These are phyloP conservation scores for Drepana arcuata DNA, from an alignment of 1,140 invertebrate species.

Conservation along the genomic window DNA sequence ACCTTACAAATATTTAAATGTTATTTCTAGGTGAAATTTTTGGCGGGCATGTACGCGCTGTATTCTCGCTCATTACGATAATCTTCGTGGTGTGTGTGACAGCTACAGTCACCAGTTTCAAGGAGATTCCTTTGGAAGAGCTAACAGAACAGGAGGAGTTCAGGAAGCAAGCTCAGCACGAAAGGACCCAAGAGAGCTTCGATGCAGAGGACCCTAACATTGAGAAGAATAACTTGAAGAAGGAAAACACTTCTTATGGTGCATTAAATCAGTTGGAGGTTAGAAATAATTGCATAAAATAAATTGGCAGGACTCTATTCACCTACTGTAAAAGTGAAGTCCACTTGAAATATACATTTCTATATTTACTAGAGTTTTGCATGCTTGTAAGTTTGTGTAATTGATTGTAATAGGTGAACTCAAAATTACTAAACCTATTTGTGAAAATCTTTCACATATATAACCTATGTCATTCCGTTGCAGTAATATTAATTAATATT, in stretches of 20 bases:
- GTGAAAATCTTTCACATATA: too few species aligned
- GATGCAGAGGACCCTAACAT: constrained; percentile 30
- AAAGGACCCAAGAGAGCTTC: constrained; percentile 33
- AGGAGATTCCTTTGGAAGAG: constrained; percentile 84
- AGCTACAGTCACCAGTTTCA: constrained; percentile 88
- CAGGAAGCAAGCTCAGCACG: constrained; percentile 29
- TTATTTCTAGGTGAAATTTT: constrained; percentile 76
- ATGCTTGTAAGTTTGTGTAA: too few species aligned
- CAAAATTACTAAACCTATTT: too few species aligned
- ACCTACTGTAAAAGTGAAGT: too few species aligned
- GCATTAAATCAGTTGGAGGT: constrained; percentile 43
- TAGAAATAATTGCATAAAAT: too few species aligned
- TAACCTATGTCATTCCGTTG: too few species aligned
- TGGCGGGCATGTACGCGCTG: constrained; percentile 90
- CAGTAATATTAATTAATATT: too few species aligned
- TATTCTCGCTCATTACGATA: constrained; percentile 90
- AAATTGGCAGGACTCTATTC: too few species aligned
- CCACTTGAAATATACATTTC: too few species aligned
- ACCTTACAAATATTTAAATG: too few species aligned
- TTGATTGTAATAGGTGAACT: too few species aligned
- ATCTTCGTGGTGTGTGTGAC: constrained; percentile 88
- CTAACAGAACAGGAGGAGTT: constrained; percentile 52
- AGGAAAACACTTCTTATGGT: constrained; percentile 42
- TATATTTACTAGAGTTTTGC: too few species aligned
- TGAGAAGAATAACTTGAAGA: constrained; percentile 43